Percentiles rank a stretch among this genome's conserved stretches.
Evolutionary conservation across 1,140 invertebrate species (phyloP).

Genomic region (Drosophila nikananu): DNA sequence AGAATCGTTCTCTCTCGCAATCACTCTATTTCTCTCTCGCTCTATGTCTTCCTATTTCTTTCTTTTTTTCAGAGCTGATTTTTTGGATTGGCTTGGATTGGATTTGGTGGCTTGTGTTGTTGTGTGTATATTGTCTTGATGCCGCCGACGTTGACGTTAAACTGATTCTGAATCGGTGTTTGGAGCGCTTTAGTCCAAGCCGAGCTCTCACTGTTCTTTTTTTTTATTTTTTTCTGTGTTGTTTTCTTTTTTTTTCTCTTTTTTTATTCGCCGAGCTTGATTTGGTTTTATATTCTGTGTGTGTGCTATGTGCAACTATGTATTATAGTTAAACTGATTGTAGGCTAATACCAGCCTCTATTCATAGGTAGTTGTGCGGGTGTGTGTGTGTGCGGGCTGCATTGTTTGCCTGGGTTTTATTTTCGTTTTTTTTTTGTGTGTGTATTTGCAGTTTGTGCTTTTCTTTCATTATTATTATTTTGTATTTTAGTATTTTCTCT

Average conservation of each 20-base stretch:
- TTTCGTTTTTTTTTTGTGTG: constrained; percentile 4
- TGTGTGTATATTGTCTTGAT: constrained; percentile 77
- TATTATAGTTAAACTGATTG: constrained; percentile 69
- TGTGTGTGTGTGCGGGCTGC: constrained; percentile 19
- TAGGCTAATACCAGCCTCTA: constrained; percentile 55
- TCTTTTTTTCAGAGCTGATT: constrained; percentile 43
- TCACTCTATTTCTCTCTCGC: background rate
- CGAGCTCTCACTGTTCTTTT: constrained; percentile 49
- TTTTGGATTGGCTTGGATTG: constrained; percentile 32
- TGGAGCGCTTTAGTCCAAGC: constrained; percentile 76
- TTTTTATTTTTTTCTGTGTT: constrained; percentile 3
- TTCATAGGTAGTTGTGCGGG: constrained; percentile 29
- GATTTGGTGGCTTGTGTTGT: constrained; percentile 46
- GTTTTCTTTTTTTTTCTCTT: constrained; percentile 2
- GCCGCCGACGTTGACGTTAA: constrained; percentile 82
- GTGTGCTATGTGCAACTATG: constrained; percentile 34
- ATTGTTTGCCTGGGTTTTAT: constrained; percentile 39
- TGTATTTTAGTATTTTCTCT: background rate
- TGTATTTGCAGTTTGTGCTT: constrained; percentile 9
- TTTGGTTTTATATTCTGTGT: constrained; percentile 42
- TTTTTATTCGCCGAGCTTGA: constrained; percentile 64
- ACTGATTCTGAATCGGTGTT: constrained; percentile 81
- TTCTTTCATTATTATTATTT: constrained; percentile 26
- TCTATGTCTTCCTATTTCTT: constrained; percentile 13
- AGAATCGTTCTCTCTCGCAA: background rate